Evolutionary conservation across 1,140 invertebrate genomes (phyloP), one percentile per base, ranked within the genome.

Genomic region (Drosophila pruinosa): DNA sequence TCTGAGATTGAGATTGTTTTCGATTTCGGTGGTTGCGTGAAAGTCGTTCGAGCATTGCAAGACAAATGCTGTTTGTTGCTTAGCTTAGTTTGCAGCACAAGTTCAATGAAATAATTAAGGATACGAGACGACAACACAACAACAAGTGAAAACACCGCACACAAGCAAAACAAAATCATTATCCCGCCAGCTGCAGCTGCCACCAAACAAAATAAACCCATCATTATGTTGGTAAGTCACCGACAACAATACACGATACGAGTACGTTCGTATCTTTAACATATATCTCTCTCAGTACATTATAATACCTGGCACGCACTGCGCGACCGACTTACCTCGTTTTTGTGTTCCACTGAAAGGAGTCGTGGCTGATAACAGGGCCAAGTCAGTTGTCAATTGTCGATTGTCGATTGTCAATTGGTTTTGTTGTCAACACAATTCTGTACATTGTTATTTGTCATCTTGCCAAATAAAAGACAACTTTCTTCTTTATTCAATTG

Each of bases 21-120:
- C 38, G 17, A 14, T 67, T 50, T 52, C 39, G 26, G 19, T 45
- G 41, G 41, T 61, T 72, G 59, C 82, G 82, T 88, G 82, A 86
- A 86, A 86, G 82, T 86, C 74, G 82, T 65, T 75, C 54, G 21
- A 68, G 41, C 65, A 54, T 69, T 61, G 39, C 56, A 24, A 36
- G 8, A 47, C 4, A 14, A 36, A 36, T 36, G 26, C 26, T 28
- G 26, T 7, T n/a, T 38, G 48, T 45, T 64, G 50, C 22, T 54
- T 64, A 71, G 54, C 47, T 63, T 54, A 48, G 47, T 38, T 47
- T 38, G 21, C 38, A 15, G 36, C 22, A 19, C 38, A 48, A 77
- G 72, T 77, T 86, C 58, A 78, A 81, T 59, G 45, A 62, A 50
- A 78, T 71, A 85, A 77, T 76, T 65, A 70, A 78, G 81, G 81